Conservation (phyloP, 2,888 invertebrate species). For the Hymenopus coronatus region DNA sequence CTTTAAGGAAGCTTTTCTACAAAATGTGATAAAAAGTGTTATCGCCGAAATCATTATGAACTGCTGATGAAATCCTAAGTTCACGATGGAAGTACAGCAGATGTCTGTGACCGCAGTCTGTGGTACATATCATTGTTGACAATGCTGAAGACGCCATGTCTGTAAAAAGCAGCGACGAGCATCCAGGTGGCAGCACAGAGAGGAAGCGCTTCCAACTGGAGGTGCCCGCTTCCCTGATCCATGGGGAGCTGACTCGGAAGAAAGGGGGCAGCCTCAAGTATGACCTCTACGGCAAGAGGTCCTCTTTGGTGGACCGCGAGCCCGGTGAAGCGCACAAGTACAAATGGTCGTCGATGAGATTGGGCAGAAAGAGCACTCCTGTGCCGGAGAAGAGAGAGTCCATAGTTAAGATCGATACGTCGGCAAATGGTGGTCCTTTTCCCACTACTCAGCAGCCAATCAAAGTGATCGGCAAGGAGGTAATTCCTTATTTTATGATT, state of each 20-base stretch:
- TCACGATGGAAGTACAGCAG: background rate
- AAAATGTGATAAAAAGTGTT: background rate
- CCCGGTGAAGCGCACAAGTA: background rate
- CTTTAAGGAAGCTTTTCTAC: too few relatives aligned
- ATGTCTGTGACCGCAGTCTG: background rate
- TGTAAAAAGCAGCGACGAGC: background rate
- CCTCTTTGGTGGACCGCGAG: conserved; percentile 17
- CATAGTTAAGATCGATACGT: conserved; percentile 58
- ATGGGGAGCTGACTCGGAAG: background rate
- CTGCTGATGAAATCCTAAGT: background rate
- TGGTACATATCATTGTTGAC: background rate
- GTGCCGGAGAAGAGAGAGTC: conserved; percentile 60
- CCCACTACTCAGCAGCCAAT: conserved; percentile 23
- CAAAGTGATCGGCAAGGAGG: conserved; percentile 56
- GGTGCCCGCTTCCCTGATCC: background rate
- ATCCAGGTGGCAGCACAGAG: background rate
- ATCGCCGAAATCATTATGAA: background rate
- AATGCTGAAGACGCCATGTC: background rate
- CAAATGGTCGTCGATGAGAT: conserved; percentile 64
- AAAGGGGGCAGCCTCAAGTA: conserved; percentile 29
- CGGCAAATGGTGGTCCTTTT: conserved; percentile 39
- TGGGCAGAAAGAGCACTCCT: conserved; percentile 53
- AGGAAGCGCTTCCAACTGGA: conserved; percentile 1
- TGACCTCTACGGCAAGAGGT: conserved; percentile 24
- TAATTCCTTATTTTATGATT: conserved; percentile 38